These are phyloP conservation scores for Perccottus glenii DNA, from an alignment of 2,113 vertebrate species.

Conservation along the genomic window DNA sequence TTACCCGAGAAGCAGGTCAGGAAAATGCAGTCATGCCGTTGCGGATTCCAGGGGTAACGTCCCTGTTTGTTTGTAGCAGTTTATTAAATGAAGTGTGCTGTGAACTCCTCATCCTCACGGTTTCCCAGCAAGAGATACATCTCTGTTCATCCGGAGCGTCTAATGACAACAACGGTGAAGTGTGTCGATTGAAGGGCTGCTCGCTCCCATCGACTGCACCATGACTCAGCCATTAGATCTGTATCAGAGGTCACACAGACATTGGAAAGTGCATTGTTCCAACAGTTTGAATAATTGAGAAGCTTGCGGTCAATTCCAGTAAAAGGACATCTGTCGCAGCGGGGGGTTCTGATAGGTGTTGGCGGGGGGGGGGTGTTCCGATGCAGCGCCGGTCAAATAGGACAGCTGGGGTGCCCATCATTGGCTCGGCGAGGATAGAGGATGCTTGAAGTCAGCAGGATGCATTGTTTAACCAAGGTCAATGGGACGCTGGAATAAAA, in stretches of 20 bases:
- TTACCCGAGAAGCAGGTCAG: no score
- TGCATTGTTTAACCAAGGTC: slow-evolving; percentile 81
- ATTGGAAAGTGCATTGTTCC: slow-evolving; percentile 44
- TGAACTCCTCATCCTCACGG: slow-evolving; percentile 13
- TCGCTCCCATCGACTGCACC: slow-evolving; percentile 42
- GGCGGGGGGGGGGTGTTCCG: slow-evolving; percentile 3
- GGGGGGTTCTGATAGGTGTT: neutral
- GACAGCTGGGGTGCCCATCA: slow-evolving; percentile 70
- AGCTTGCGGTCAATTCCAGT: slow-evolving; percentile 41
- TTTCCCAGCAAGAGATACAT: slow-evolving; percentile 3
- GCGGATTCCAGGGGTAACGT: neutral
- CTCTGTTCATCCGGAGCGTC: slow-evolving; percentile 34
- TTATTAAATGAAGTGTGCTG: slow-evolving; percentile 16
- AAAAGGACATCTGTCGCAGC: slow-evolving; percentile 10
- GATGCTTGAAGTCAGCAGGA: slow-evolving; percentile 77
- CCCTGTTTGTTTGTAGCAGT: neutral
- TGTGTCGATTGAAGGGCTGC: slow-evolving; percentile 36
- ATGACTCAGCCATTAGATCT: slow-evolving; percentile 65
- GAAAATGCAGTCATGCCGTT: no score
- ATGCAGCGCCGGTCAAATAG: slow-evolving; percentile 35
- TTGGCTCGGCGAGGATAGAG: slow-evolving; percentile 63
- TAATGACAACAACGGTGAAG: neutral
- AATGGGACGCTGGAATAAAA: slow-evolving; percentile 75
- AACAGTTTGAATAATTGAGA: slow-evolving; percentile 61
- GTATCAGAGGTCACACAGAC: slow-evolving; percentile 40